A percentile compares a stretch with the other conserved stretches of the same genome.
phyloP scores from a whole-genome alignment of 2,797 vertebrate species.

The Sebastes matsubarae region DNA sequence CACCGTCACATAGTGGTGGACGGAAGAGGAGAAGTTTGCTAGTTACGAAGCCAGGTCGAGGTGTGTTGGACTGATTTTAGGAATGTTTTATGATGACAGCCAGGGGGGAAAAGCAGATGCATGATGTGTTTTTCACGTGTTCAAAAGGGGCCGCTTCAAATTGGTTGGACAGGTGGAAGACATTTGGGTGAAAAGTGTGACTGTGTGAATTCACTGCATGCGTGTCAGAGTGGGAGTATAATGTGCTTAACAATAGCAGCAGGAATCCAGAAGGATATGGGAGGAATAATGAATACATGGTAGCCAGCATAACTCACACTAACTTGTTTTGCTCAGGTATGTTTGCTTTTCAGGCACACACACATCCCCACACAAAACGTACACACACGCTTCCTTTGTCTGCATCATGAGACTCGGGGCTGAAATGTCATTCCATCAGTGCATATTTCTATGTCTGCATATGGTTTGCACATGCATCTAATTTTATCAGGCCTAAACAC shows the following conservation, averaged over 20 bases:
- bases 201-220: background rate
- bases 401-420: conserved; percentile 32
- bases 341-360: background rate
- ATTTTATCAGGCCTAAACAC: conserved; percentile 35
- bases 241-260: background rate
- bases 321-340: conserved; percentile 25
- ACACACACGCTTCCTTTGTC: conserved; percentile 22
- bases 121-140: background rate
- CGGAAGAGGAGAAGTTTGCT: background rate
- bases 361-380: background rate
- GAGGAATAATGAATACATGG: background rate
- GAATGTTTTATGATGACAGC: background rate
- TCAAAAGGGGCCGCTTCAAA: background rate
- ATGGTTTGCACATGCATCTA: conserved; percentile 53
- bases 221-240: background rate
- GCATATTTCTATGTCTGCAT: conserved; percentile 38
- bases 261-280: background rate
- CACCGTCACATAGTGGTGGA: background rate
- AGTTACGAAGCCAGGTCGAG: background rate
- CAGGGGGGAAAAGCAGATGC: too few relatives aligned
- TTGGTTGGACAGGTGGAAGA: background rate
- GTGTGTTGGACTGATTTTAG: background rate
- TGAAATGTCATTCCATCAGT: conserved; percentile 27
- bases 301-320: background rate
- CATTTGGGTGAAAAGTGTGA: background rate